These are phyloP conservation scores for Caiman crocodilus DNA, from an alignment of 2,797 vertebrate species.

Conservation along the genomic window DNA sequence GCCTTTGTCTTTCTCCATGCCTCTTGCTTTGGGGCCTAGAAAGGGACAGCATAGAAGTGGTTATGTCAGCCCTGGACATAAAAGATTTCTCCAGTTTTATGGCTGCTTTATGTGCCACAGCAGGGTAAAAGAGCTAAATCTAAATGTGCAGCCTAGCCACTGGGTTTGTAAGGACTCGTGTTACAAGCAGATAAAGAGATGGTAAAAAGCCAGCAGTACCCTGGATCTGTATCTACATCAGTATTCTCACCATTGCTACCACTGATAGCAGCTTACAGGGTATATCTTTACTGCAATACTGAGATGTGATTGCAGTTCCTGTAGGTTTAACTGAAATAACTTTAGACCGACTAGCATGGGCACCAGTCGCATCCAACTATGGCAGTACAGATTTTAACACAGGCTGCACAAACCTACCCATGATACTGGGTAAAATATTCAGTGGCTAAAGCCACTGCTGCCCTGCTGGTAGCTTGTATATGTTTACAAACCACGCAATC, in stretches of 20 bases:
- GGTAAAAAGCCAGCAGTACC: not conserved
- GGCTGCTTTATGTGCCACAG: accelerated
- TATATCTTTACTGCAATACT: too few species aligned
- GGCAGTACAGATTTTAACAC: too few species aligned
- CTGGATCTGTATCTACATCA: not conserved
- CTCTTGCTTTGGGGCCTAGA: not conserved
- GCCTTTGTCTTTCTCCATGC: not conserved
- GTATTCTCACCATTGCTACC: not conserved
- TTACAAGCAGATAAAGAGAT: not conserved
- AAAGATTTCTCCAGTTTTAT: not conserved
- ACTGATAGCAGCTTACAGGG: not conserved
- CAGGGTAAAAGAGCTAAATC: not conserved
- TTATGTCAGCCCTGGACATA: not conserved
- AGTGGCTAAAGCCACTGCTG: too few species aligned
- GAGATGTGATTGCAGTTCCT: too few species aligned
- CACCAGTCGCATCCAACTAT: too few species aligned
- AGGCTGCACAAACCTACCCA: too few species aligned
- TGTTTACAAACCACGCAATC: too few species aligned
- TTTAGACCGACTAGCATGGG: too few species aligned
- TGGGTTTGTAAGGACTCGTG: accelerated
- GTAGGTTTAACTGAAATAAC: too few species aligned
- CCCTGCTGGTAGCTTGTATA: too few species aligned
- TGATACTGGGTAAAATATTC: too few species aligned
- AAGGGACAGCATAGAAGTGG: not conserved
- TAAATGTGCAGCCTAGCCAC: accelerated